Base-by-base conservation (phyloP, 1,140 invertebrate species). In the Acromyrmex charruanus region DNA sequence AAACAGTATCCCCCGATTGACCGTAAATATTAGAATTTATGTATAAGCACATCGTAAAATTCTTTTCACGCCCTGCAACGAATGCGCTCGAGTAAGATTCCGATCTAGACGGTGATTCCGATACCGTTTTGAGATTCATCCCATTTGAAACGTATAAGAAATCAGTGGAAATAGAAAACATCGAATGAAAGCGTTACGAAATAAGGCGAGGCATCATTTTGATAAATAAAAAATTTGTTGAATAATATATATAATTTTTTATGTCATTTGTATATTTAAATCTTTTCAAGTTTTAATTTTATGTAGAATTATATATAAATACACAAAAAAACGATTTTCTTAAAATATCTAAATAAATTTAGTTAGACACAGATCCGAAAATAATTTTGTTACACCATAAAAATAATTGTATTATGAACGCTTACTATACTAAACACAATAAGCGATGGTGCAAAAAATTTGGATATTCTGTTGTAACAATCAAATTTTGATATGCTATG, bases 11-110 rank as follows among this genome's bases (percentile, higher is more conserved):
- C 55, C 28, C 39, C 25, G 87, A 61, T 68, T 53, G n/a, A 81
- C 53, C 63, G 31, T 88, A 87, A 88, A 88, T 18, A 87, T 71
- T 16, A 5, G 44, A 74, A 53, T 87, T 88, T 88, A 82, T 21
- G 35, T 65, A 35, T 49, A 49, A 63, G 25, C 10, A 10, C 31
- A 9, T 6, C 2, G 53, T 53, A 18, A 21, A 72, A 53, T 53
- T 65, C 39, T 66, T 72, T 84, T 35, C 55, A 21, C 25, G 65
- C 75, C 59, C 21, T 18, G 51, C 77, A 77, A 68, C 63, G 53
- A 58, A 66, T 79, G 35, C 35, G 63, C 25, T 86, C 28, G 71
- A 14, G 0, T 55, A 21, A 53, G 14, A 77, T 77, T 12, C 16
- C 80, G 12, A 25, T 12, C 49, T 28, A 18, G 31, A 58, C n/a